Conservation (phyloP, 2,113 vertebrate genomes). For the Leptodactylus fuscus region DNA sequence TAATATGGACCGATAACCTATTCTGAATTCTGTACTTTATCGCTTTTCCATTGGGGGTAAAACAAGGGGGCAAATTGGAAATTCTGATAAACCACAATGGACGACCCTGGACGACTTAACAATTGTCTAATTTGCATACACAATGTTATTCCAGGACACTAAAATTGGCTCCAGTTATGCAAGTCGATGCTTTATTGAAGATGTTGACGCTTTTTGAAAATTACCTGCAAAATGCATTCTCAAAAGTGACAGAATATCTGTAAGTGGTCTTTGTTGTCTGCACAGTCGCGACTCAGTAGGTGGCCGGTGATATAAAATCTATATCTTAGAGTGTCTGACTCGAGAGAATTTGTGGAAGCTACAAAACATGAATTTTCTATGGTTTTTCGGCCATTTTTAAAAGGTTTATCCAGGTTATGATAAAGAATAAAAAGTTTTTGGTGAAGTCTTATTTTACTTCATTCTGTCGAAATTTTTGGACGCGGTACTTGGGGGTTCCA, state of each 20-base stretch:
- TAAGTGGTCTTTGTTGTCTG: background rate
- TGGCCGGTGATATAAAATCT: background rate
- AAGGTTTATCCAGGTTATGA: no score
- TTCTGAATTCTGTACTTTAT: no score
- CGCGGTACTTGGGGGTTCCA: no score
- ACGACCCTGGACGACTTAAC: no score
- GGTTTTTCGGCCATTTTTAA: background rate
- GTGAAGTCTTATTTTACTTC: no score
- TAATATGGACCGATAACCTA: no score
- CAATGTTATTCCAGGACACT: background rate
- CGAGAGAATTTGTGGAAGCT: background rate
- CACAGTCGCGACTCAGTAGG: background rate
- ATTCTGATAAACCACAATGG: no score
- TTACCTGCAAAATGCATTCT: background rate
- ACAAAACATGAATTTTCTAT: background rate
- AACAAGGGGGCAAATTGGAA: no score
- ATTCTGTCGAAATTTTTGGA: no score
- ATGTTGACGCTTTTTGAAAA: background rate
- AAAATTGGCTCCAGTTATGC: background rate
- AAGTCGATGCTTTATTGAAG: background rate
- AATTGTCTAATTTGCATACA: no score
- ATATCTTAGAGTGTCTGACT: background rate
- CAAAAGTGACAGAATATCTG: background rate
- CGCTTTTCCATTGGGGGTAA: no score
- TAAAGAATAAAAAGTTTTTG: no score